Evolutionary conservation across 2,113 vertebrate genomes (phyloP), one percentile per base, ranked within the genome.

Genomic region (Gila orcuttii): DNA sequence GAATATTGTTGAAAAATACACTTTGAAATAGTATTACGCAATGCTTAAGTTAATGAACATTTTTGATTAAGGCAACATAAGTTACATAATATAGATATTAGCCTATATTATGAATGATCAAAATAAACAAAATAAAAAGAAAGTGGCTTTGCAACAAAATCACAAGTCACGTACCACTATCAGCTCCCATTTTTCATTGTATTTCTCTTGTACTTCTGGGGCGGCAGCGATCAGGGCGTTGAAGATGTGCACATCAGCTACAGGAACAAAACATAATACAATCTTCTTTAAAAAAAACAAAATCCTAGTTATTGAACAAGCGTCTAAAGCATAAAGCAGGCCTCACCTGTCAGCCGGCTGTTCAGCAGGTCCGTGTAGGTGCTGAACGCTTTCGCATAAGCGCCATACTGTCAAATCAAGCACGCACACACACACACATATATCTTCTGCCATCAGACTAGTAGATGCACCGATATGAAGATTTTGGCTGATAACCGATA

Each of bases 161-260:
- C 36, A 4, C 4, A 12, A 5, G 10, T 8, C 31, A 6, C 23
- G 23, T 82, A 99, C 98, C 86, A 92, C 12, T 60, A 95, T 89
- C 76, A 95, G 86, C 1, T 94, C 94, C 95, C 96, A 96, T 90
- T 89, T 96, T 10, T 96, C 96, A 0, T 6, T 1, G 75, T 90
- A 94, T 57, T 81, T 96, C 0, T 94, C 95, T 89, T 90, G 89
- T 0, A 92, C 33, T 0, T 92, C 73, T 0, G 93, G 91, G 87
- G 92, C 94, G 9, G 95, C 96, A 62, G 83, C 62, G 81, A 99
- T 96, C 88, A 99, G 87, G 0, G 96, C 94, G 7, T 96, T 98
- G 93, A 97, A 99, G 50, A 95, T 94, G 84, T 96, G 87, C 28
- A 99, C 94, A 52, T 99, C 97, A n/a, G 94, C 97, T 99, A 86